Conservation (phyloP, 1,140 invertebrate genomes). For the Pomacea maculata region DNA sequence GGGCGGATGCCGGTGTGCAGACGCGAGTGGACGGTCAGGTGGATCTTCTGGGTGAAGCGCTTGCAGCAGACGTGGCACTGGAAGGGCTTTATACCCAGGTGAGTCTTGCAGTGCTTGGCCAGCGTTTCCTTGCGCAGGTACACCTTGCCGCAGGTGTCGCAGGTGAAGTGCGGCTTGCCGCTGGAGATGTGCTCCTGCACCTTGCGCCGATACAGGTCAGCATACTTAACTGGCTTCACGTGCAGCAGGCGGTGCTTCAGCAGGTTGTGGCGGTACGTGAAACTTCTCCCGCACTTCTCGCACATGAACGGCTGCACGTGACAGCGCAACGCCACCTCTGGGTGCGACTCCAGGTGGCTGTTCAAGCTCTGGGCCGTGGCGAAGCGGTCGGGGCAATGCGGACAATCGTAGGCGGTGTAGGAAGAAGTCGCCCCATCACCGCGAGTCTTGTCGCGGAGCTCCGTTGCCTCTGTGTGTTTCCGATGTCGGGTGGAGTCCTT, state of each 20-base stretch:
- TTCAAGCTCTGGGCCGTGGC: constrained; percentile 30
- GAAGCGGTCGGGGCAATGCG: constrained; percentile 25
- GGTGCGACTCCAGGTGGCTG: constrained; percentile 29
- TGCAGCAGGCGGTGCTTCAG: constrained; percentile 25
- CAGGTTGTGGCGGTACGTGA: constrained; percentile 33
- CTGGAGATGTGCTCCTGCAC: constrained; percentile 25
- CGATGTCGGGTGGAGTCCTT: not conserved
- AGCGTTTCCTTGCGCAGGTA: constrained; percentile 34
- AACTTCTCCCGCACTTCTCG: constrained; percentile 22
- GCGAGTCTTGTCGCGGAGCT: not conserved
- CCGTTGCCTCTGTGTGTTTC: not conserved
- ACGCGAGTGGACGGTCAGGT: constrained; percentile 31
- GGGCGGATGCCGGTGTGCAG: constrained; percentile 31
- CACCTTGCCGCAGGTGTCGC: constrained; percentile 23
- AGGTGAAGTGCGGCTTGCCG: constrained; percentile 27
- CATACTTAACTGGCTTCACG: constrained; percentile 22
- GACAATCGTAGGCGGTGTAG: constrained; percentile 29
- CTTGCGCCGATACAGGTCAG: constrained; percentile 20
- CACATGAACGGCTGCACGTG: constrained; percentile 33
- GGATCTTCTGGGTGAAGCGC: constrained; percentile 33
- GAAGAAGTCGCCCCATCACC: not conserved
- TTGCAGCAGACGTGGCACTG: constrained; percentile 18
- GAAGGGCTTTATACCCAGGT: constrained; percentile 26
- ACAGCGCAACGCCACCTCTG: constrained; percentile 25
- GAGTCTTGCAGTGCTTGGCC: constrained; percentile 25